Evolutionary conservation across 2,797 vertebrate genomes (phyloP), one percentile per base, ranked within the genome.

Genomic region (Hyperoplus lanceolatus): DNA sequence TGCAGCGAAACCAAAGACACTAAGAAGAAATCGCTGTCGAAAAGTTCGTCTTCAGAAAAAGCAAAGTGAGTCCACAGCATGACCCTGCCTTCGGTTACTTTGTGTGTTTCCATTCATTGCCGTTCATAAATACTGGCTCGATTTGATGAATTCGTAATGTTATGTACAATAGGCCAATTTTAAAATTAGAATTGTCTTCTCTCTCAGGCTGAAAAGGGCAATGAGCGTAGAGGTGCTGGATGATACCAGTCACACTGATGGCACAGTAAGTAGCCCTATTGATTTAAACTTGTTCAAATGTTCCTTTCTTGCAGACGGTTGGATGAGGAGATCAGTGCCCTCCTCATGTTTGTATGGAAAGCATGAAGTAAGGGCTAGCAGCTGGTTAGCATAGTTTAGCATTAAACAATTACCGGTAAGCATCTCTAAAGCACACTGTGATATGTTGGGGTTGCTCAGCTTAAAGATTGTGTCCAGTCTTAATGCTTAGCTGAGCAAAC

Each of bases 1-100:
- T 79, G 18, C 92, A 98, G 97, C 76, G 95, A 96, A 73, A 89
- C 93, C 80, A 98, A 96, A 92, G 96, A 96, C 58, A 88, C 94
- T 56, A 98, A 96, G 93, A 99, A 96, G 92, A 96, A 94, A 84
- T 76, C 89, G 6, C 51, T 94, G 65, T 92, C 93, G 3, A 94
- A 96, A 73, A 89, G 93, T 90, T 93, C 70, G 2, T 94, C 92
- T 8, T 73, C 91, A 1, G 96, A 96, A 73, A 99, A 96, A 92
- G 82, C 78, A 65, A 94, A 93, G 94, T 95, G 86, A 93, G 91
- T 86, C 63, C 42, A 61, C 16, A 8, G 21, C 46, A 13, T 36
- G 58, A 59, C 66, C 70, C 65, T 60, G 42, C 60, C 42, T 82
- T 73, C 29, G 58, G 18, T 72, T 13, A 46, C 43, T 75, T 61